These are phyloP conservation scores for Ictalurus furcatus DNA, from an alignment of 2,113 vertebrate genomes.

Conservation along the genomic window DNA sequence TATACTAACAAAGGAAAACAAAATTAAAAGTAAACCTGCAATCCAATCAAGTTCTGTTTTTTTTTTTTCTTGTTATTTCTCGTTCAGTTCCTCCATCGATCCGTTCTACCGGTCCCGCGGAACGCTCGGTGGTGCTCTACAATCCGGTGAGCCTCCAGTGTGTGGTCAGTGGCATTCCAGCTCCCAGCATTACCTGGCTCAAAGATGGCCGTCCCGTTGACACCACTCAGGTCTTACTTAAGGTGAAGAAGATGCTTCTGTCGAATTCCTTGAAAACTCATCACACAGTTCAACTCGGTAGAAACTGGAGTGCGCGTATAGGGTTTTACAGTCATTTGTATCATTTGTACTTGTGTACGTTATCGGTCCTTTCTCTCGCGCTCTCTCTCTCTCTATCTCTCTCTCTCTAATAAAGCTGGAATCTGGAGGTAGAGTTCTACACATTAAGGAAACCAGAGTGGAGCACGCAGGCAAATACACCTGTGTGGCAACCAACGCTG, in stretches of 20 bases:
- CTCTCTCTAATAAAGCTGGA: constrained; percentile 79
- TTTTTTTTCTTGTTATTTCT: constrained; percentile 11
- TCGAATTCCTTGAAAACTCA: constrained; percentile 36
- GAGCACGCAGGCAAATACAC: constrained; percentile 89
- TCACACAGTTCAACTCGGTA: not conserved
- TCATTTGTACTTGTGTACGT: not conserved
- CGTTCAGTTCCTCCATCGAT: constrained; percentile 87
- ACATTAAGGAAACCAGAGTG: constrained; percentile 74
- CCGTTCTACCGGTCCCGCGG: constrained; percentile 76
- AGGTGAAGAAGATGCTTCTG: constrained; percentile 68
- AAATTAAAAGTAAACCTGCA: too few relatives aligned
- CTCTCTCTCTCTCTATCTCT: constrained; percentile 10
- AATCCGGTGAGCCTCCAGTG: constrained; percentile 83
- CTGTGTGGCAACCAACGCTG: constrained; percentile 92
- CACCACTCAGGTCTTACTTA: constrained; percentile 79
- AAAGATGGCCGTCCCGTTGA: constrained; percentile 90
- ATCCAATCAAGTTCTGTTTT: not conserved
- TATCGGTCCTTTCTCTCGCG: constrained; percentile 1
- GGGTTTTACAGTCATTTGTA: not conserved
- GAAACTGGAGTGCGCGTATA: not conserved
- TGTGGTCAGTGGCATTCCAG: constrained; percentile 85
- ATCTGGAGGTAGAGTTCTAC: constrained; percentile 82
- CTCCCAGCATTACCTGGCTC: constrained; percentile 90
- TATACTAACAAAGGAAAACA: too few relatives aligned
- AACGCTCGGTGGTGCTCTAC: constrained; percentile 82